phyloP scores from a whole-genome alignment of 35 echinoderm and acorn worm species.

The Acanthaster planci region DNA sequence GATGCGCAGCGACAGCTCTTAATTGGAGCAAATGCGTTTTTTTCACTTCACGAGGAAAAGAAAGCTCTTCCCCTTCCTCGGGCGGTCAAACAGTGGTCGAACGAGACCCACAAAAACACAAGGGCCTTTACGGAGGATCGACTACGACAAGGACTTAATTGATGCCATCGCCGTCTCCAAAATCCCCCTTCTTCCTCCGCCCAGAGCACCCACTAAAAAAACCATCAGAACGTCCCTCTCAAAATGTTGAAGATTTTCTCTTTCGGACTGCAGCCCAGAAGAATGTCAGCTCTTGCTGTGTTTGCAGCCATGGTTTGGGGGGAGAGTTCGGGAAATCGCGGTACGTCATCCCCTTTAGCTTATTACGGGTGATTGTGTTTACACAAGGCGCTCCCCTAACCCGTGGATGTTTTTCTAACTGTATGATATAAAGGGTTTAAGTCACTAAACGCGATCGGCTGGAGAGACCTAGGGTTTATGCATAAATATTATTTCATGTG shows the following conservation, averaged over 20 bases:
- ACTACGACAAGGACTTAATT: not conserved
- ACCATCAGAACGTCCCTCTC: not conserved
- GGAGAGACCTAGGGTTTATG: not conserved
- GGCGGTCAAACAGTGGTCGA: constrained; percentile 11
- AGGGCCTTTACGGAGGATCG: not conserved
- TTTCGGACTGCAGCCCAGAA: no score
- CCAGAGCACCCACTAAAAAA: not conserved
- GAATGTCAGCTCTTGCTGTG: no score
- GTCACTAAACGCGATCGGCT: not conserved
- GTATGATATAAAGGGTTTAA: not conserved
- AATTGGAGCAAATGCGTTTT: not conserved
- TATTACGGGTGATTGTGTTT: not conserved
- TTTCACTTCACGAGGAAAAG: not conserved
- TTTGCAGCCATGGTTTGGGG: no score
- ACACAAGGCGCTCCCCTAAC: not conserved
- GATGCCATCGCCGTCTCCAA: not conserved
- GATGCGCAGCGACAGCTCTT: constrained; percentile 16
- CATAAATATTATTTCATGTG: constrained; percentile 1
- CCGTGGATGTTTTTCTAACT: constrained; percentile 10
- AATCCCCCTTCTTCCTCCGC: constrained; percentile 13
- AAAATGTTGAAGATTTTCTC: not conserved
- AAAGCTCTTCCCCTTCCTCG: not conserved
- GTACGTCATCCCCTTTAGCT: not conserved
- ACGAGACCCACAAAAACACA: not conserved
- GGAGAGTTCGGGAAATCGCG: no score